These are phyloP conservation scores for Melitaea cinxia DNA, from an alignment of 1,140 invertebrate genomes.

Conservation along the genomic window DNA sequence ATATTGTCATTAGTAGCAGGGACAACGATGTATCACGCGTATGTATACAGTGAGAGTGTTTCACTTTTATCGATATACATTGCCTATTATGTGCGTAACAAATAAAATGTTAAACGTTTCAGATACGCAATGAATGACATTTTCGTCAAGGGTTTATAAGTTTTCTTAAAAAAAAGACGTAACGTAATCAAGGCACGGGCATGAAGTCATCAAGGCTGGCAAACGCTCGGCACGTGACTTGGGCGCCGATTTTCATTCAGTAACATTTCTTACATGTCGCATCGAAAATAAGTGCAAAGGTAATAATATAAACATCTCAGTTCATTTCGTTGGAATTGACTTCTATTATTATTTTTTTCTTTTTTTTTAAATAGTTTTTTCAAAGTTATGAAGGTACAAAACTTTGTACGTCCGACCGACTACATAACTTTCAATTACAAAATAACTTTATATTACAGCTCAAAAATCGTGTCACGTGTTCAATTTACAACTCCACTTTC, in stretches of 20 bases:
- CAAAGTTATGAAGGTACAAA: not conserved
- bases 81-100: not conserved
- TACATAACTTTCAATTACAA: not conserved
- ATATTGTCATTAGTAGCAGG: slow-evolving; percentile 29
- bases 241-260: slow-evolving; percentile 45
- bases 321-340: not conserved
- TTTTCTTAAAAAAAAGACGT: not conserved
- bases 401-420: no score
- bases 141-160: not conserved
- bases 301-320: slow-evolving; percentile 16
- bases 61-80: slow-evolving; percentile 9
- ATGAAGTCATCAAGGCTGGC: slow-evolving; percentile 52
- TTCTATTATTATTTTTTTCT: not conserved
- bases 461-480: slow-evolving; percentile 9
- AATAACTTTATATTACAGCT: not conserved
- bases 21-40: slow-evolving; percentile 2
- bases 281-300: slow-evolving; percentile 34
- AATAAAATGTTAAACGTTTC: not conserved
- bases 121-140: slow-evolving; percentile 19
- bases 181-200: slow-evolving; percentile 44
- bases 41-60: not conserved
- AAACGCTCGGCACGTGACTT: slow-evolving; percentile 46
- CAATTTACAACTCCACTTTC: slow-evolving; percentile 30
- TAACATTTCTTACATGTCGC: slow-evolving; percentile 33
- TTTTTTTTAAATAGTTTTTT: not conserved